These are phyloP conservation scores for Drosophila sucinea DNA, from an alignment of 1,140 invertebrate species.

Conservation along the genomic window DNA sequence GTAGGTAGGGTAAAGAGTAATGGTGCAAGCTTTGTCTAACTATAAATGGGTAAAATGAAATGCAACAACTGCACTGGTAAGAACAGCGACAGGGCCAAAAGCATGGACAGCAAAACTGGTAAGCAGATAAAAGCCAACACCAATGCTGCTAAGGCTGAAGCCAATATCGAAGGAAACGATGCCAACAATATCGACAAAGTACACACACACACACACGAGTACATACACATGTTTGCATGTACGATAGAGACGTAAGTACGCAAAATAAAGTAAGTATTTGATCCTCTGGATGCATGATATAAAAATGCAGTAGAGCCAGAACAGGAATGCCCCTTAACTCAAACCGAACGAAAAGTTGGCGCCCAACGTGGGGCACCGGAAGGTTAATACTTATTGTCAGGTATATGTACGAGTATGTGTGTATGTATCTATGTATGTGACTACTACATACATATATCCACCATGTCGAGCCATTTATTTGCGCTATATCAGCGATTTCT, in stretches of 20 bases:
- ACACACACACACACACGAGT: slow-evolving; percentile 18
- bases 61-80: slow-evolving; percentile 49
- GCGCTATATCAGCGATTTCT: slow-evolving; percentile 54
- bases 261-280: background rate
- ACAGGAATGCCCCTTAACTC: background rate
- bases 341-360: background rate
- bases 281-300: too few relatives aligned
- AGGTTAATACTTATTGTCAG: slow-evolving; percentile 60
- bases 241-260: background rate
- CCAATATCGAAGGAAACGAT: slow-evolving; percentile 24
- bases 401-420: slow-evolving; percentile 22
- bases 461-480: slow-evolving; percentile 53
- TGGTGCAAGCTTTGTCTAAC: slow-evolving; percentile 40
- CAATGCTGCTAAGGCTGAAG: slow-evolving; percentile 40
- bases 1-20: background rate
- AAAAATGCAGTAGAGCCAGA: slow-evolving; percentile 50
- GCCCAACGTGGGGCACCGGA: slow-evolving; percentile 26
- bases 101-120: slow-evolving; percentile 10
- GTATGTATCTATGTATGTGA: slow-evolving; percentile 13
- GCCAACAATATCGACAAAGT: slow-evolving; percentile 30
- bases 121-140: slow-evolving; percentile 30
- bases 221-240: background rate
- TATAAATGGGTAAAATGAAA: slow-evolving; percentile 46
- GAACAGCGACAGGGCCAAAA: slow-evolving; percentile 48
- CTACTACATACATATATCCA: slow-evolving; percentile 10